Percentiles rank a stretch among this genome's conserved stretches.
phyloP scores from a whole-genome alignment of 2,797 vertebrate genomes.

The Mionectes olivaceus region DNA sequence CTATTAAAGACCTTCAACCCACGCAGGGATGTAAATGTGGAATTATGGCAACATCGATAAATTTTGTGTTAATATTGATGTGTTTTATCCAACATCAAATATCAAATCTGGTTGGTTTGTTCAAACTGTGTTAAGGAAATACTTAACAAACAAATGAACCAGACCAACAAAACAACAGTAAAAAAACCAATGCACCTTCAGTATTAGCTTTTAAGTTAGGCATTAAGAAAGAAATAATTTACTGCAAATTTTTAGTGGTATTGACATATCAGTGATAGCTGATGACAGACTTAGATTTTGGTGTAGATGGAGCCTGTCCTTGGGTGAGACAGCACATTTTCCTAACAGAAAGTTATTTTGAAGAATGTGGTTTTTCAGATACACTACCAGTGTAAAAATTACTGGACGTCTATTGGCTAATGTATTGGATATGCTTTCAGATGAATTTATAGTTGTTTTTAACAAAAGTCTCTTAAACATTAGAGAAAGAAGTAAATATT shows the following conservation, averaged over 20 bases:
- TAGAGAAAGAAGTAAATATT: neutral
- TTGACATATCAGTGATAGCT: neutral
- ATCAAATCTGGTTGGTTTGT: neutral
- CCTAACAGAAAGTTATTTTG: neutral
- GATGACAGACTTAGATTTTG: neutral
- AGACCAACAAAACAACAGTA: accelerated
- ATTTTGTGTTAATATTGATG: neutral
- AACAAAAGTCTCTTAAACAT: neutral
- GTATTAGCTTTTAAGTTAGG: neutral
- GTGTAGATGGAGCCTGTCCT: neutral
- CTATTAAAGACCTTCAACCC: neutral
- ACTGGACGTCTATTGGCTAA: neutral
- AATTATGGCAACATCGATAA: neutral
- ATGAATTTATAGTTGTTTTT: neutral
- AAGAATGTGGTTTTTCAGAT: neutral
- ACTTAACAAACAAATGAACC: neutral
- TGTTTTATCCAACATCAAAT: neutral
- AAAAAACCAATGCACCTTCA: neutral
- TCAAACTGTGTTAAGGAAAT: neutral
- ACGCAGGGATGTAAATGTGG: neutral
- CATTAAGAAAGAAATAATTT: neutral
- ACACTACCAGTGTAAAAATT: neutral
- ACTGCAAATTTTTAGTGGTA: neutral
- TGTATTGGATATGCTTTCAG: neutral
- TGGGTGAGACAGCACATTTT: neutral